These are phyloP conservation scores for Ceuthmochares aereus DNA, from an alignment of 2,113 vertebrate species.

Conservation along the genomic window DNA sequence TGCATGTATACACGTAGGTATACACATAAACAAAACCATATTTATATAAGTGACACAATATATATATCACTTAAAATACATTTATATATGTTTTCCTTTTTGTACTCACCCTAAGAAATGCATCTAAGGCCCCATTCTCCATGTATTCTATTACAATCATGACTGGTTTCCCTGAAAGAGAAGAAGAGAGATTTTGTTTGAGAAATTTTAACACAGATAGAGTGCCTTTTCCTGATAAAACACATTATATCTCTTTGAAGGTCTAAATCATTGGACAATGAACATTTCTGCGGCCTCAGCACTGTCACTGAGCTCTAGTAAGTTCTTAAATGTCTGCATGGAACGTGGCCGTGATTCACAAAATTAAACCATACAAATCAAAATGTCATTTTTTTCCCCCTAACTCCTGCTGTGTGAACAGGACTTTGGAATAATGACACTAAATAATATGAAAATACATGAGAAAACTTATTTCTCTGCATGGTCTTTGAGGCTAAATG, in stretches of 20 bases:
- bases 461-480: slow-evolving; percentile 40
- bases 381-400: slow-evolving; percentile 60
- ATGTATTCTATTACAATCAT: slow-evolving; percentile 99
- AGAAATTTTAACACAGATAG: slow-evolving; percentile 33
- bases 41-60: neutral
- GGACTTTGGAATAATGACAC: slow-evolving; percentile 51
- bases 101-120: slow-evolving; percentile 93
- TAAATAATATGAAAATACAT: slow-evolving; percentile 48
- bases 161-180: slow-evolving; percentile 91
- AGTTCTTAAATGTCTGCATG: slow-evolving; percentile 58
- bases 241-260: slow-evolving; percentile 31
- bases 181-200: slow-evolving; percentile 32
- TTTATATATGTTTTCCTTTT: neutral
- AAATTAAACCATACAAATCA: slow-evolving; percentile 67
- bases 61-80: neutral
- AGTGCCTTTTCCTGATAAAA: slow-evolving; percentile 50
- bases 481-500: slow-evolving; percentile 53
- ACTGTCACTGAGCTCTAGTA: slow-evolving; percentile 37
- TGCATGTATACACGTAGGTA: neutral
- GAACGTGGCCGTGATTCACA: slow-evolving; percentile 39
- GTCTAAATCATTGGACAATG: neutral
- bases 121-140: slow-evolving; percentile 97
- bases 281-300: slow-evolving; percentile 49
- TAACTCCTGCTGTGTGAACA: slow-evolving; percentile 52
- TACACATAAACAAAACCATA: neutral